Conservation (phyloP, 2,888 invertebrate species). For the Hipparchia sbordonii region DNA sequence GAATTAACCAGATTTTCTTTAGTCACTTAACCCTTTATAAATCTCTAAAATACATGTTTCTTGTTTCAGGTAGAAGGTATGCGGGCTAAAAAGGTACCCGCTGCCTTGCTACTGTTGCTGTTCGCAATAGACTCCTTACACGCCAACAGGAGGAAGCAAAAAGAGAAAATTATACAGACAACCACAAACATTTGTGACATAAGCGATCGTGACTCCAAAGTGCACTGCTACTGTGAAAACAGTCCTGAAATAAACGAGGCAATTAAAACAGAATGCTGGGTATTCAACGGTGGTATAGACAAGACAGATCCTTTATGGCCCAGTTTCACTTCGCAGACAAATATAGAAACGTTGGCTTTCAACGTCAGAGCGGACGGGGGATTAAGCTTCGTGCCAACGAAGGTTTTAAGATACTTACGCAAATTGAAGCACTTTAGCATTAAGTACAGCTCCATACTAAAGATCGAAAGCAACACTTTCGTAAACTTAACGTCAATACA, state of each 20-base stretch:
- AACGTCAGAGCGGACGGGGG: conserved; percentile 87
- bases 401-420: conserved; percentile 85
- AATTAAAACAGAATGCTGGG: conserved; percentile 89
- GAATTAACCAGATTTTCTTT: too few relatives aligned
- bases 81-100: conserved; percentile 78
- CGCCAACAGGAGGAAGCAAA: conserved; percentile 73
- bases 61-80: conserved; percentile 78
- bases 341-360: conserved; percentile 87
- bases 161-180: conserved; percentile 63
- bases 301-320: conserved; percentile 88
- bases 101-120: conserved; percentile 79
- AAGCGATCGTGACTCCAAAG: conserved; percentile 79
- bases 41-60: conserved; percentile 31
- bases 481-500: conserved; percentile 87
- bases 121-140: conserved; percentile 75
- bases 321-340: conserved; percentile 87
- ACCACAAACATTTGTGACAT: conserved; percentile 82
- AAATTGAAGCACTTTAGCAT: conserved; percentile 87
- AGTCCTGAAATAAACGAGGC: conserved; percentile 82
- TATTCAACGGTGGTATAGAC: conserved; percentile 86
- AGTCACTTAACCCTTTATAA: too few relatives aligned
- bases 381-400: conserved; percentile 88
- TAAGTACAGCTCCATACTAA: conserved; percentile 87
- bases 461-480: conserved; percentile 88
- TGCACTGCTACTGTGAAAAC: conserved; percentile 87